Evolutionary conservation across 2,888 invertebrate genomes (phyloP), one percentile per base, ranked within the genome.

Genomic region (Agriopis marginaria): DNA sequence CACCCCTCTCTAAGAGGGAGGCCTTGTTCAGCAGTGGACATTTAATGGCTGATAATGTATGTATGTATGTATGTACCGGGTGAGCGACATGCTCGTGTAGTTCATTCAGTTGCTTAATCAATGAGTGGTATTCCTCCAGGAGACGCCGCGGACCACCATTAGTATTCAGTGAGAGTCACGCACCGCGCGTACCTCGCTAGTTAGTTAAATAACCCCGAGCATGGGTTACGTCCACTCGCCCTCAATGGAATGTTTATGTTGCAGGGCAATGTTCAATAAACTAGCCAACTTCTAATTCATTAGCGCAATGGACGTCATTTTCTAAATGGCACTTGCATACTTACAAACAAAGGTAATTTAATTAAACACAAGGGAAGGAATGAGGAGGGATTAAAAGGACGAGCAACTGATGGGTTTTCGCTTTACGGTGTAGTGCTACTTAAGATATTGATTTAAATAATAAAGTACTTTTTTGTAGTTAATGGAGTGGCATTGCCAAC

Each of bases 241-340:
- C 44, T 44, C 39, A 60, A 58, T 68, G 45, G 7, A 55, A 69
- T 61, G 68, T 69, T 64, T 60, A 69, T 55, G 54, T 45, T 8
- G n/a, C 17, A 49, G 54, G 60, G 53, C 40, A 32, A 49, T 6
- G 44, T 55, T 49, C 63, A 63, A 55, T 69, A 53, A 63, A 63
- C 63, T 56, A 59, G 49, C 10, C 42, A 14, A 50, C 51, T 51
- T 56, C 58, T 56, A 58, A 54, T 63, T 59, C 68, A 68, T 68
- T 68, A 68, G 60, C 12, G 10, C 12, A 68, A 60, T 63, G 59
- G 45, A 54, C 17, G 51, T 32, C 45, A 63, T 68, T 63, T 45
- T 47, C 68, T 59, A 53, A 51, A 63, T 68, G 58, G 42, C 62
- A 49, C 60, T 50, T 63, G 63, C 40, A 63, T 39, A 17, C 32